phyloP scores from a whole-genome alignment of 1,140 invertebrate species.

The Nymphalis io region DNA sequence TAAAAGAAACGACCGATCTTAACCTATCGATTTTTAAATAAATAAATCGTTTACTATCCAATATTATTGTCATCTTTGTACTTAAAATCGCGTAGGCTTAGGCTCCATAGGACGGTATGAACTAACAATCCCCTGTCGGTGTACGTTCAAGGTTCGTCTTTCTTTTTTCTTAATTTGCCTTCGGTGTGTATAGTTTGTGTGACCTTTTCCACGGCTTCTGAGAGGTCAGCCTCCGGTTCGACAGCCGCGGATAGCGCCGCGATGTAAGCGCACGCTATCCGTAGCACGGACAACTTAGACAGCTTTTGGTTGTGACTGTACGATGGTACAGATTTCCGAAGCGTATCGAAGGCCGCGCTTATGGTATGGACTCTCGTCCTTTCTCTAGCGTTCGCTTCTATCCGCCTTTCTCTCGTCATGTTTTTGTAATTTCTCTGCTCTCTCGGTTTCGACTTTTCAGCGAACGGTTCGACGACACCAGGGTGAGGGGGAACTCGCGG shows the following conservation, averaged over 20 bases:
- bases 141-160: conserved; percentile 83
- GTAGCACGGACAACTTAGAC: conserved; percentile 93
- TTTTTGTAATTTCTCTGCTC: conserved; percentile 96
- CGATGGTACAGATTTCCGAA: conserved; percentile 91
- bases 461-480: conserved; percentile 65
- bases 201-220: conserved; percentile 91
- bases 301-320: conserved; percentile 96
- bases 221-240: conserved; percentile 84
- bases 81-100: conserved; percentile 51
- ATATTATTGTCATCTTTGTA: conserved; percentile 74
- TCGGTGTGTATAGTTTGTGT: conserved; percentile 95
- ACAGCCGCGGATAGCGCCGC: conserved; percentile 89
- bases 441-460: conserved; percentile 69
- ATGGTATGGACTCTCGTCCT: conserved; percentile 96
- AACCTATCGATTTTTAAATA: conserved; percentile 42
- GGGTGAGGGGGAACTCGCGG: conserved; percentile 82
- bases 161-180: conserved; percentile 92
- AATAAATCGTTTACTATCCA: conserved; percentile 43
- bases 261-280: conserved; percentile 95
- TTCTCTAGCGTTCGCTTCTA: conserved; percentile 96
- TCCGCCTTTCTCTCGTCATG: conserved; percentile 94
- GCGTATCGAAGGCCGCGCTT: conserved; percentile 95
- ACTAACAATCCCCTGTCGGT: conserved; percentile 18
- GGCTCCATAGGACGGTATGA: conserved; percentile 52
- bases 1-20: conserved; percentile 35